Conservation (phyloP, 2,113 vertebrate species). For the Lepidothrix coronata region DNA sequence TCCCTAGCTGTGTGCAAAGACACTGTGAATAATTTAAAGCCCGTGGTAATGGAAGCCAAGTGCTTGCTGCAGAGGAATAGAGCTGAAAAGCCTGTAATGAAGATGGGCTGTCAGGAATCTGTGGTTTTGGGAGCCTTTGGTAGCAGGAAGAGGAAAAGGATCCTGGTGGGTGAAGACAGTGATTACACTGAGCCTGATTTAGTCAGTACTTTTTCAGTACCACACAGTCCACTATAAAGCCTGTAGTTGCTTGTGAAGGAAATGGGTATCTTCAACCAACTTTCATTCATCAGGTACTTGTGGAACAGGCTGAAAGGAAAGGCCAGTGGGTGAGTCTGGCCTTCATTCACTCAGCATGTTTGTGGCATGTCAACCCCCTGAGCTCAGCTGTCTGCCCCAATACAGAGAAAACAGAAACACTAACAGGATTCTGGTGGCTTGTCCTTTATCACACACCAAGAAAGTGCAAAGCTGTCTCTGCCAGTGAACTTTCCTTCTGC, state of each 20-base stretch:
- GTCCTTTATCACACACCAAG: background rate
- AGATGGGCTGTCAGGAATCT: background rate
- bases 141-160: background rate
- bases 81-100: background rate
- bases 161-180: background rate
- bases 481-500: background rate
- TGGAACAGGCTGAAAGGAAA: background rate
- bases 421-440: background rate
- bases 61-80: background rate
- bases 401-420: background rate
- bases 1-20: background rate
- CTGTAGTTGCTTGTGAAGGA: background rate
- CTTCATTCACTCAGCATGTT: background rate
- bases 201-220: background rate
- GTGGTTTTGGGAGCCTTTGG: background rate
- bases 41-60: background rate
- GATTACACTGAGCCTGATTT: background rate
- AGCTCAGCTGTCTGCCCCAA: background rate
- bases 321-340: background rate
- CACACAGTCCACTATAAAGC: background rate
- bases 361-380: background rate
- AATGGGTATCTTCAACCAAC: background rate
- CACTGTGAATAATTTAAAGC: background rate
- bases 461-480: background rate
- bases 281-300: background rate